Percentiles rank a stretch among this genome's conserved stretches.
Conservation (phyloP, 2,888 invertebrate species). For the Lapara coniferarum region DNA sequence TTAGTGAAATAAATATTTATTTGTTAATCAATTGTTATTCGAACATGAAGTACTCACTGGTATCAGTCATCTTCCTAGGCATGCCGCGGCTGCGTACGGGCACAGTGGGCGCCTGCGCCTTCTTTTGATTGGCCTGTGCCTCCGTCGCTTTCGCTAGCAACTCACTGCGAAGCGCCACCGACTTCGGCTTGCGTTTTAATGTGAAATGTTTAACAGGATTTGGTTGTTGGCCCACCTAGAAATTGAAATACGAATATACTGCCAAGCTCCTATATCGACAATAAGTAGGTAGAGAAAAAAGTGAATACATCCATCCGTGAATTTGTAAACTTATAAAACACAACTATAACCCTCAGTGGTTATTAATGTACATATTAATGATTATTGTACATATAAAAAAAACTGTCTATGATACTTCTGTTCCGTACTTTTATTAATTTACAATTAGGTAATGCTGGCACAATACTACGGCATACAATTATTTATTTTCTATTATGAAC, state of each 20-base stretch:
- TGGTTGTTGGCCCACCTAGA: conserved; percentile 90
- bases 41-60: conserved; percentile 84
- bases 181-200: conserved; percentile 96
- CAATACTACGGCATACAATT: no score
- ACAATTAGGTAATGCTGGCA: no score
- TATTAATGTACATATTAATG: no score
- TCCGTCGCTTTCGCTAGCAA: conserved; percentile 95
- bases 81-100: conserved; percentile 91
- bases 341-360: no score
- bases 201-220: conserved; percentile 96
- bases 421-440: no score
- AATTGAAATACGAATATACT: conserved; percentile 14
- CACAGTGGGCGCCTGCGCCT: conserved; percentile 93
- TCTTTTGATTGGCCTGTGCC: conserved; percentile 94
- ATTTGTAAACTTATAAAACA: no score
- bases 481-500: no score
- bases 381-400: no score
- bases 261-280: not conserved
- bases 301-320: no score
- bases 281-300: not conserved
- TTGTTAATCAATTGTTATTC: not conserved
- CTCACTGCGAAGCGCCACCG: conserved; percentile 94
- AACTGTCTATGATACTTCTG: no score
- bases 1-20: not conserved
- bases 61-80: conserved; percentile 98